These are phyloP conservation scores for Sminthopsis crassicaudata DNA, from an alignment of 2,113 vertebrate species.

Conservation along the genomic window DNA sequence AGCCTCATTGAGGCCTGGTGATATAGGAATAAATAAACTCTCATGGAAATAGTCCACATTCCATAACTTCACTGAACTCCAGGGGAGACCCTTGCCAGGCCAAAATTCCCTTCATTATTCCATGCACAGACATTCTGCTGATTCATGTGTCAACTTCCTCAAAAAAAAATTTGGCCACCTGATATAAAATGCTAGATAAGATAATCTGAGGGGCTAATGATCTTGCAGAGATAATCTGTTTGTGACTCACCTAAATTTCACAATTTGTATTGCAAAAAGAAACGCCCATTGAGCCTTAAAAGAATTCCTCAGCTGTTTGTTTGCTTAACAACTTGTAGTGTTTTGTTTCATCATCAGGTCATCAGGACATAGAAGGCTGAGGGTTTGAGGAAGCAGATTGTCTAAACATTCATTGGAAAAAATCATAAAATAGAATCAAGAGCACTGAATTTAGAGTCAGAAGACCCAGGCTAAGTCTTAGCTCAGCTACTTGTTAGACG, in stretches of 20 bases:
- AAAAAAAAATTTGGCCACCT: not conserved
- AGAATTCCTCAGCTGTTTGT: slow-evolving; percentile 56
- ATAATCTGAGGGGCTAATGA: slow-evolving; percentile 26
- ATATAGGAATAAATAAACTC: slow-evolving; percentile 71
- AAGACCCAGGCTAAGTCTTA: not conserved
- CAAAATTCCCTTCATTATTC: not conserved
- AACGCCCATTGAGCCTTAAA: slow-evolving; percentile 7
- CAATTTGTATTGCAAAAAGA: slow-evolving; percentile 56
- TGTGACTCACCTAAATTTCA: slow-evolving; percentile 64
- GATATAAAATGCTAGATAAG: slow-evolving; percentile 52
- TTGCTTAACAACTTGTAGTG: slow-evolving; percentile 18
- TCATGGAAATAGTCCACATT: slow-evolving; percentile 54
- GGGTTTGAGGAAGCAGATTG: not conserved
- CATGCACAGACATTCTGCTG: not conserved
- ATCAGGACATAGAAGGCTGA: not conserved
- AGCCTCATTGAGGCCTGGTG: slow-evolving; percentile 33
- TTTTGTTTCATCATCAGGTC: slow-evolving; percentile 16
- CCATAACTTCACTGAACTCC: slow-evolving; percentile 65
- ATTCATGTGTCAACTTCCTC: slow-evolving; percentile 45
- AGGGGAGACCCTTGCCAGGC: slow-evolving; percentile 27
- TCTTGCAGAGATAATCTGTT: slow-evolving; percentile 41
- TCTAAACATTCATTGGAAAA: not conserved
- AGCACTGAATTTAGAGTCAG: not conserved
- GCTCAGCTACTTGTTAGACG: not conserved
- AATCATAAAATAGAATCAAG: not conserved